Percentiles rank a stretch among this genome's conserved stretches.
Conservation (phyloP, 2,888 invertebrate genomes). For the Eristalinus sepulchralis region DNA sequence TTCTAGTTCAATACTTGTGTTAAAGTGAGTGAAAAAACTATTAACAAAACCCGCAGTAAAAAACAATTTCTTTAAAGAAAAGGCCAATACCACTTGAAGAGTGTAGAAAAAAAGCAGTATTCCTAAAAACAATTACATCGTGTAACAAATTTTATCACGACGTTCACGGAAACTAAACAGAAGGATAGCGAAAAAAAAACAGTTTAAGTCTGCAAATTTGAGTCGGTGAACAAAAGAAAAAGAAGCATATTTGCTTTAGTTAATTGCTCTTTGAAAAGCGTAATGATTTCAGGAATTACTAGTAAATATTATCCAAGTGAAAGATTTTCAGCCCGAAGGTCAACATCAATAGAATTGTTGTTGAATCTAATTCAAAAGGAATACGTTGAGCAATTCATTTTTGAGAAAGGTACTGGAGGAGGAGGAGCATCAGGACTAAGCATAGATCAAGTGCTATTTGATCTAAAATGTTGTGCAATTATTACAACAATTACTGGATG, state of each 20-base stretch:
- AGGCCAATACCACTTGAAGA: too few species aligned
- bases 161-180: too few species aligned
- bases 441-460: neutral
- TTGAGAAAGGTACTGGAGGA: conserved; percentile 78
- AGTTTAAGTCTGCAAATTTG: neutral
- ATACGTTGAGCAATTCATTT: conserved; percentile 77
- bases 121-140: neutral
- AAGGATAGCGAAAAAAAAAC: neutral
- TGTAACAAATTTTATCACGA: too few species aligned
- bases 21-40: too few species aligned
- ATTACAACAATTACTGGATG: conserved; percentile 48
- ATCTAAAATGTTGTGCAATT: conserved; percentile 21
- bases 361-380: conserved; percentile 76
- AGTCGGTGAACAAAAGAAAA: neutral
- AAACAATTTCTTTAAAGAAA: neutral
- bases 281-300: conserved; percentile 68
- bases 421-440: conserved; percentile 74
- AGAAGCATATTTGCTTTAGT: conserved; percentile 12
- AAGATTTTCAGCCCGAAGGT: conserved; percentile 52
- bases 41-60: neutral
- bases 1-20: neutral
- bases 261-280: conserved; percentile 57
- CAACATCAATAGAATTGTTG: conserved; percentile 61
- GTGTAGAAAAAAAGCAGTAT: too few species aligned
- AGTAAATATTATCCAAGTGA: conserved; percentile 46